Conservation (phyloP, 2,113 vertebrate genomes). For the Cochlearius cochlearius region DNA sequence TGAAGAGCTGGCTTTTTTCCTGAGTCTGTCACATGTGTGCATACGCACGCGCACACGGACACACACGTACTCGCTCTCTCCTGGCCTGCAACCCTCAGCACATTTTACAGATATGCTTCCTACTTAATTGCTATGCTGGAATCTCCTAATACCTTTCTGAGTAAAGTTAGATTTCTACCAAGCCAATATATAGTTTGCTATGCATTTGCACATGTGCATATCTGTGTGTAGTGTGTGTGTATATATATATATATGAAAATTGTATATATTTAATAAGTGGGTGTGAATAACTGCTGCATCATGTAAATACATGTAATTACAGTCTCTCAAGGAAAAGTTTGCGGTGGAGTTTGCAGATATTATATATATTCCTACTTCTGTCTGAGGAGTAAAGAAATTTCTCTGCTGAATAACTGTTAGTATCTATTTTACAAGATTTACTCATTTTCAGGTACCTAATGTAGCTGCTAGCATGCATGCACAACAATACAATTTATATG, state of each 20-base stretch:
- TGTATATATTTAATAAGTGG: background rate
- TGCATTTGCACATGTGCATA: background rate
- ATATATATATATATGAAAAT: background rate
- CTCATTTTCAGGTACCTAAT: slow-evolving; percentile 83
- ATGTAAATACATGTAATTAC: slow-evolving; percentile 56
- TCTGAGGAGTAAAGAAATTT: slow-evolving; percentile 62
- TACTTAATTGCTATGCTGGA: slow-evolving; percentile 8
- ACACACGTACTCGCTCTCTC: slow-evolving; percentile 12
- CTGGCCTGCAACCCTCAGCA: slow-evolving; percentile 37
- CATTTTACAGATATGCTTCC: slow-evolving; percentile 27
- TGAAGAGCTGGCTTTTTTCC: slow-evolving; percentile 41
- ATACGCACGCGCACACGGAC: slow-evolving; percentile 26
- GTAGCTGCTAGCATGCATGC: slow-evolving; percentile 82
- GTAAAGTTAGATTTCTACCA: slow-evolving; percentile 38
- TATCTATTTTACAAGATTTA: slow-evolving; percentile 84
- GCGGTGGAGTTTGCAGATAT: slow-evolving; percentile 18
- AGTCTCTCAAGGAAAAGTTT: slow-evolving; percentile 50
- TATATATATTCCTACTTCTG: slow-evolving; percentile 43
- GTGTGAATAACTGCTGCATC: slow-evolving; percentile 1
- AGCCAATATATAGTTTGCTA: background rate
- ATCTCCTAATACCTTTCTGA: slow-evolving; percentile 44
- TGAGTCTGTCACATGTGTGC: slow-evolving; percentile 48
- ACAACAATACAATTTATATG: slow-evolving; percentile 89
- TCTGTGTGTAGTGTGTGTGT: background rate
- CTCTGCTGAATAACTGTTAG: slow-evolving; percentile 70